A percentile compares a stretch with the other conserved stretches of the same genome.
These are phyloP conservation scores for Arrhamphus sclerolepis DNA, from an alignment of 2,797 vertebrate genomes.

Conservation along the genomic window DNA sequence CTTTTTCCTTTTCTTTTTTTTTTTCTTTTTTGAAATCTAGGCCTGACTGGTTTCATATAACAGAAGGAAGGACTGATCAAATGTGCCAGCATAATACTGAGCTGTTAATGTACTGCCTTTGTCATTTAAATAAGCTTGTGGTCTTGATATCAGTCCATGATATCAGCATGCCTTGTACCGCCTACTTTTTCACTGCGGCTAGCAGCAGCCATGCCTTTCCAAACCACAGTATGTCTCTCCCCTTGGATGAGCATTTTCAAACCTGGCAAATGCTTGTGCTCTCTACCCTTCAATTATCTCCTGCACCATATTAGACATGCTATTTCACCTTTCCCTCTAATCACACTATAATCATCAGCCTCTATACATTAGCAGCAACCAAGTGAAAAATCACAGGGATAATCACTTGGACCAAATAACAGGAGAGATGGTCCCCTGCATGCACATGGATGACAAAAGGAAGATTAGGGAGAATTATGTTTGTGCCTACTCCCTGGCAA, in stretches of 20 bases:
- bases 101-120: slow-evolving; percentile 31
- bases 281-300: slow-evolving; percentile 77
- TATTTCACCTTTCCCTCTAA: slow-evolving; percentile 80
- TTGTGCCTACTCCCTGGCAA: slow-evolving; percentile 76
- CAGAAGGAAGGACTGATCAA: slow-evolving; percentile 28
- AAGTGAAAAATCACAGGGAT: slow-evolving; percentile 79
- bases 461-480: slow-evolving; percentile 82
- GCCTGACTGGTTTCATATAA: slow-evolving; percentile 38
- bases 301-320: slow-evolving; percentile 75
- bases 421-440: slow-evolving; percentile 71
- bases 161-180: slow-evolving; percentile 27
- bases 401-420: slow-evolving; percentile 80
- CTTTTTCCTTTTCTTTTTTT: slow-evolving; percentile 1
- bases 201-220: slow-evolving; percentile 52
- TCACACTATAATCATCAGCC: slow-evolving; percentile 76
- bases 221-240: slow-evolving; percentile 46
- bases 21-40: slow-evolving; percentile 25
- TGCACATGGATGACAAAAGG: slow-evolving; percentile 77
- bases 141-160: slow-evolving; percentile 38
- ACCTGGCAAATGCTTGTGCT: slow-evolving; percentile 66
- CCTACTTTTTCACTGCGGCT: slow-evolving; percentile 24
- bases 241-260: slow-evolving; percentile 57
- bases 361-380: slow-evolving; percentile 80
- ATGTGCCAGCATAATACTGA: slow-evolving; percentile 35
- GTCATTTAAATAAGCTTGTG: slow-evolving; percentile 46